phyloP scores from a whole-genome alignment of 2,888 invertebrate species.

The Notodonta dromedarius region DNA sequence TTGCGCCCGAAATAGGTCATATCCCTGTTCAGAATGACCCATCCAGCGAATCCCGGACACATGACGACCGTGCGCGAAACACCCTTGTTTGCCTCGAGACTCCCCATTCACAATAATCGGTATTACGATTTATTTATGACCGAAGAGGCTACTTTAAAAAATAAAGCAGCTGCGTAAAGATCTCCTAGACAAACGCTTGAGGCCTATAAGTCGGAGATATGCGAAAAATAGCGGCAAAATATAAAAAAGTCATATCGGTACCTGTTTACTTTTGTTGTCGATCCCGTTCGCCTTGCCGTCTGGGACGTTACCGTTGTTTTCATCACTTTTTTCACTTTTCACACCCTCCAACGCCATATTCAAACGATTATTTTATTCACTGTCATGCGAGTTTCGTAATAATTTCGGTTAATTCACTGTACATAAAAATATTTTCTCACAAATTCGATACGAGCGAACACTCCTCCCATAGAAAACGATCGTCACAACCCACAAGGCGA shows the following conservation, averaged over 20 bases:
- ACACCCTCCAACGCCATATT: conserved; percentile 83
- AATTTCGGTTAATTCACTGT: conserved; percentile 62
- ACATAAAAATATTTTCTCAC: conserved; percentile 62
- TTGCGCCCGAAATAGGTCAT: conserved; percentile 75
- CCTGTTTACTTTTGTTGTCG: conserved; percentile 85
- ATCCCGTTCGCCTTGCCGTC: conserved; percentile 83
- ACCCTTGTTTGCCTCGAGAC: conserved; percentile 25
- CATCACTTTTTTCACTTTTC: conserved; percentile 82
- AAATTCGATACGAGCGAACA: conserved; percentile 73
- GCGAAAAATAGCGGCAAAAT: conserved; percentile 44
- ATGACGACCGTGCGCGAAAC: conserved; percentile 67
- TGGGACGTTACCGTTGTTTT: conserved; percentile 79
- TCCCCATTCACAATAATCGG: conserved; percentile 36
- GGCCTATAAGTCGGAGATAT: conserved; percentile 22
- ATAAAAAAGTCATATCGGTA: conserved; percentile 56
- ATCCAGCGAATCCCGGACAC: conserved; percentile 56
- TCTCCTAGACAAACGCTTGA: conserved; percentile 9
- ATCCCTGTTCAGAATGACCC: conserved; percentile 66
- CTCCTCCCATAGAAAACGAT: conserved; percentile 72
- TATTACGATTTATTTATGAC: conserved; percentile 17
- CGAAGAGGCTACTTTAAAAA: conserved; percentile 21
- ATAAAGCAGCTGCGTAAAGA: conserved; percentile 1
- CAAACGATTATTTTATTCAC: conserved; percentile 74
- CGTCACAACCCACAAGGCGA: conserved; percentile 55
- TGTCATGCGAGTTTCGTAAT: conserved; percentile 72